A percentile compares a stretch with the other conserved stretches of the same genome.
Evolutionary conservation across 1,140 invertebrate genomes (phyloP).

Genomic region (Hetaerina americana): DNA sequence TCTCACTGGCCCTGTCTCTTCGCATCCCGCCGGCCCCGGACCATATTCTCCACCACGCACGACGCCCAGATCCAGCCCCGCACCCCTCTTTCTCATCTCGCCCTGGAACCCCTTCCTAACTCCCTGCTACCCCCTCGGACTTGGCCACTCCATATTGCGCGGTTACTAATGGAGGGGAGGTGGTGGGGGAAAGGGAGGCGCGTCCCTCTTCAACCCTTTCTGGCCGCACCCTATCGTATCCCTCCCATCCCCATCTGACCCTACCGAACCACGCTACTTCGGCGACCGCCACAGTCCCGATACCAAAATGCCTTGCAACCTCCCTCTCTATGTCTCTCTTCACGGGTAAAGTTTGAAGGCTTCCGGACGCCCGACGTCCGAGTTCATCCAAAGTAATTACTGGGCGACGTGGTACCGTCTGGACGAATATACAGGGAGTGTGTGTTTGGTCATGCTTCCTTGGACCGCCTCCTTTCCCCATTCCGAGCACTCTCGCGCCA

Average conservation of each 20-base stretch:
- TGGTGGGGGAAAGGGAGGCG: too few relatives aligned
- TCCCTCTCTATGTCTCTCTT: too few relatives aligned
- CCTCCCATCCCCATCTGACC: too few relatives aligned
- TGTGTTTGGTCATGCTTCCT: neutral
- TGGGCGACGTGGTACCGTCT: neutral
- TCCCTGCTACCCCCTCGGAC: neutral
- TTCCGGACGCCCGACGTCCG: neutral
- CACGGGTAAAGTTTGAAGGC: neutral
- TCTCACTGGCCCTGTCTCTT: neutral
- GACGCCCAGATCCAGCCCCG: neutral
- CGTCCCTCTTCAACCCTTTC: too few relatives aligned
- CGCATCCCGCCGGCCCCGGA: neutral
- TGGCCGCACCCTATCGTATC: too few relatives aligned
- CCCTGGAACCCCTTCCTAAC: neutral
- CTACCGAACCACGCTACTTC: too few relatives aligned
- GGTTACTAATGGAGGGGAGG: too few relatives aligned
- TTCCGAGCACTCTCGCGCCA: neutral
- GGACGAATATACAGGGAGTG: neutral
- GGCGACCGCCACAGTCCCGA: too few relatives aligned
- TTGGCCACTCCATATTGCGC: too few relatives aligned
- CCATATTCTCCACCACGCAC: neutral
- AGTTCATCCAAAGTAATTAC: neutral
- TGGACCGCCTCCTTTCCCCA: neutral
- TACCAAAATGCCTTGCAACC: too few relatives aligned
- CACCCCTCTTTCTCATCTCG: neutral